A percentile compares a stretch with the other conserved stretches of the same genome.
Evolutionary conservation across 2,113 vertebrate species (phyloP).

Genomic region (Polypterus senegalus): DNA sequence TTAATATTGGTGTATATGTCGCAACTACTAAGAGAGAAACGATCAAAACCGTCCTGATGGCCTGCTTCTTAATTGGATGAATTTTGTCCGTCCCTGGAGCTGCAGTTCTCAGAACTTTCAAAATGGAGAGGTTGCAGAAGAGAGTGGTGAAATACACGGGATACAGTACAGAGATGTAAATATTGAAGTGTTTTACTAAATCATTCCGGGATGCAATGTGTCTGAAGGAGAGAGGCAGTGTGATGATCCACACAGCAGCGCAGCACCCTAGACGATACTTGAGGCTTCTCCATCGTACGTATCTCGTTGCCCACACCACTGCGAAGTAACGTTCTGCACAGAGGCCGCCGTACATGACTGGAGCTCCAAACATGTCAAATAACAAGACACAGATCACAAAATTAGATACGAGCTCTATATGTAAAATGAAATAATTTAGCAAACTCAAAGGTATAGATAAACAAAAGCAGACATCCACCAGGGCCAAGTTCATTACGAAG

Average conservation of each 20-base stretch:
- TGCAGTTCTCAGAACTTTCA: slow-evolving; percentile 45
- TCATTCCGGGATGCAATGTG: slow-evolving; percentile 29
- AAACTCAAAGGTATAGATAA: slow-evolving; percentile 42
- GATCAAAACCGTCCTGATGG: slow-evolving; percentile 44
- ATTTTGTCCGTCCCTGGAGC: slow-evolving; percentile 45
- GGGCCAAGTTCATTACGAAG: slow-evolving; percentile 39
- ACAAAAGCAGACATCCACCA: slow-evolving; percentile 46
- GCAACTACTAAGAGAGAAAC: slow-evolving; percentile 39
- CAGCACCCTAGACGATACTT: slow-evolving; percentile 30
- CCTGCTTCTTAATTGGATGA: slow-evolving; percentile 52
- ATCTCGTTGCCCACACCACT: slow-evolving; percentile 45
- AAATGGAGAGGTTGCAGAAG: slow-evolving; percentile 49
- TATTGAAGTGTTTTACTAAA: slow-evolving; percentile 18
- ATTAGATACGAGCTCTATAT: slow-evolving; percentile 37
- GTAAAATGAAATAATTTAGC: slow-evolving; percentile 36
- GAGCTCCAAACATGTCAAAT: slow-evolving; percentile 35
- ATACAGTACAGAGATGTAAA: slow-evolving; percentile 35
- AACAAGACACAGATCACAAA: slow-evolving; percentile 37
- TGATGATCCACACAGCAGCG: slow-evolving; percentile 31
- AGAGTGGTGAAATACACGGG: slow-evolving; percentile 45
- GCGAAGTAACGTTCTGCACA: slow-evolving; percentile 51
- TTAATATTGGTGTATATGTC: slow-evolving; percentile 45
- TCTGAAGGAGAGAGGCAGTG: slow-evolving; percentile 32
- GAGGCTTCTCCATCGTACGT: slow-evolving; percentile 34
- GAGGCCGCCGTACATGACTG: slow-evolving; percentile 49